Evolutionary conservation across 2,888 invertebrate genomes (phyloP).

Genomic region (Gasteruption jaculator): DNA sequence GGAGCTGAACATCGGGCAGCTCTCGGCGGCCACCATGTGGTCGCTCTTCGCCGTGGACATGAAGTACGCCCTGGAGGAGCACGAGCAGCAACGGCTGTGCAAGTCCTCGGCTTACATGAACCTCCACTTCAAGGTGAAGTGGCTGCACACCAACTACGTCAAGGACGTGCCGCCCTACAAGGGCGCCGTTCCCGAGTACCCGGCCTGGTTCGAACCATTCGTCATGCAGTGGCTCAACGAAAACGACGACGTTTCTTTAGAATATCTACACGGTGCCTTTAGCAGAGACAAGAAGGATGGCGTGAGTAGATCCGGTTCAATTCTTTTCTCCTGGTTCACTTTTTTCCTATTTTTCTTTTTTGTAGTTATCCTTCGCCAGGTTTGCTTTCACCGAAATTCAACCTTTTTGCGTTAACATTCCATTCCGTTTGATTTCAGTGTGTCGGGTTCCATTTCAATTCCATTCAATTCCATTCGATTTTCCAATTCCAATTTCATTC

Average conservation of each 20-base stretch:
- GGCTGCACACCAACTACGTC: conserved; percentile 97
- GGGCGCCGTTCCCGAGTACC: conserved; percentile 96
- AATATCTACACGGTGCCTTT: conserved; percentile 98
- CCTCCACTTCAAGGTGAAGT: conserved; percentile 98
- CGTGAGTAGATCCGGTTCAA: conserved; percentile 56
- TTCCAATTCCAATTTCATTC: too few relatives aligned
- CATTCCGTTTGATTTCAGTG: too few relatives aligned
- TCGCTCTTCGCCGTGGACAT: conserved; percentile 93
- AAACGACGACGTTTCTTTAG: conserved; percentile 98
- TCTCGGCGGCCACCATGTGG: conserved; percentile 98
- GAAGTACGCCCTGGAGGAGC: conserved; percentile 97
- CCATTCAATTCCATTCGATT: too few relatives aligned
- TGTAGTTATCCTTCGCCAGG: too few relatives aligned
- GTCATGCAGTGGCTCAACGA: conserved; percentile 99
- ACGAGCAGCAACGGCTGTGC: conserved; percentile 92
- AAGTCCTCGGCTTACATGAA: conserved; percentile 99
- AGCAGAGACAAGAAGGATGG: conserved; percentile 94
- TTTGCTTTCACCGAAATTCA: too few relatives aligned
- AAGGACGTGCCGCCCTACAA: conserved; percentile 96
- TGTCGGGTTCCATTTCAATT: too few relatives aligned
- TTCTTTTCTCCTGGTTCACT: conserved; percentile 3
- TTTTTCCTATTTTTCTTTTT: too few relatives aligned
- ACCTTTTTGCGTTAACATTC: too few relatives aligned
- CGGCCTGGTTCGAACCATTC: conserved; percentile 99
- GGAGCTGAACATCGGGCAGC: conserved; percentile 96